Evolutionary conservation across 2,113 vertebrate species (phyloP).

Genomic region (Gyps fulvus): DNA sequence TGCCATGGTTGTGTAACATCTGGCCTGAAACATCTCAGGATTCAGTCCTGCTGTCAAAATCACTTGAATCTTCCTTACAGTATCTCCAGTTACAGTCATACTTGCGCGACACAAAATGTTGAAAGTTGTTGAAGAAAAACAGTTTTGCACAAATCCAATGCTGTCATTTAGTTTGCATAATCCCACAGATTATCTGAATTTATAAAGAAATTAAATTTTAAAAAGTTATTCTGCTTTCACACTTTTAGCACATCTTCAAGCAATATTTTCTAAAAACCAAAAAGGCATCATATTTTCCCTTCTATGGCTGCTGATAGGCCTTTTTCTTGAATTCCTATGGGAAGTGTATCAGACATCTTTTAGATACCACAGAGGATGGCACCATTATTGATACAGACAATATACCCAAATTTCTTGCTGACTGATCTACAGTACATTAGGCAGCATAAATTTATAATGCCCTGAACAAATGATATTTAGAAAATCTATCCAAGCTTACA

Average conservation of each 20-base stretch:
- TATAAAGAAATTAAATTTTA: background rate
- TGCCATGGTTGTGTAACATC: rapidly evolving
- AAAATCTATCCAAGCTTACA: background rate
- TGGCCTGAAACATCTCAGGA: background rate
- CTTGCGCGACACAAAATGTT: background rate
- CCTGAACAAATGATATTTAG: background rate
- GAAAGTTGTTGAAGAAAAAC: background rate
- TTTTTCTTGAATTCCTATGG: background rate
- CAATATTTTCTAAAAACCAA: background rate
- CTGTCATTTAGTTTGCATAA: background rate
- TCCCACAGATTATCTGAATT: background rate
- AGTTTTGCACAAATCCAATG: background rate
- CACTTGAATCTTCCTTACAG: background rate
- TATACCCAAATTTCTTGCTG: background rate
- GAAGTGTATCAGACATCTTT: background rate
- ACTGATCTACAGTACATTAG: background rate
- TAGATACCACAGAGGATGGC: background rate
- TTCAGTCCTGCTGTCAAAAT: background rate
- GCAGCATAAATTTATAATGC: background rate
- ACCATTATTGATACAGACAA: background rate
- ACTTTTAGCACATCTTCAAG: background rate
- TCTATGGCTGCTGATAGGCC: background rate
- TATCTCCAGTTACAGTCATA: background rate
- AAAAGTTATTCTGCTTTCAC: background rate
- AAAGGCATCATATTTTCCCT: background rate